A percentile compares a stretch with the other conserved stretches of the same genome.
Conservation (phyloP, 2,113 vertebrate genomes). For the Cichladusa arquata region DNA sequence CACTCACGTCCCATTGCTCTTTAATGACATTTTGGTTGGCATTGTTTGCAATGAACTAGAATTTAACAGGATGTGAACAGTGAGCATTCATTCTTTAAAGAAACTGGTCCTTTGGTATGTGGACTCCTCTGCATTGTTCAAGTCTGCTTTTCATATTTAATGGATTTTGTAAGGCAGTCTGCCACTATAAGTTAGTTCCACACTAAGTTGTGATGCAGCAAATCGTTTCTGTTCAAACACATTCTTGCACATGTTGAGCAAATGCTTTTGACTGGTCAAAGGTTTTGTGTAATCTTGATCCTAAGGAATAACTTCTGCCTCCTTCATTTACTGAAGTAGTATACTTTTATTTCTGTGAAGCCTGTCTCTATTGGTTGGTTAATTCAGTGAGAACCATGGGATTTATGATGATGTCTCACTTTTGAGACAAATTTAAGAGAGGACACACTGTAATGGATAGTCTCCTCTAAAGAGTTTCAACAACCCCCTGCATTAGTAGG, state of each 20-base stretch:
- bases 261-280: background rate
- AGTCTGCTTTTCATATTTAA: background rate
- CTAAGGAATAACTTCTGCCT: background rate
- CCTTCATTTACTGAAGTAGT: background rate
- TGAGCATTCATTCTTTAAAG: background rate
- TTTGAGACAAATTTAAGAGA: background rate
- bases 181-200: background rate
- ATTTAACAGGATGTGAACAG: background rate
- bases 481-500: background rate
- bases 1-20: background rate
- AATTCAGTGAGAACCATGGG: background rate
- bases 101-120: accelerated
- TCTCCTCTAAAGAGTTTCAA: background rate
- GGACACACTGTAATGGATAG: background rate
- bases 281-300: background rate
- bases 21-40: background rate
- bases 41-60: background rate
- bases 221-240: background rate
- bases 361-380: background rate
- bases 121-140: background rate
- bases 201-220: background rate
- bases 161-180: background rate
- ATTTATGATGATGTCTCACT: background rate
- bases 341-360: background rate
- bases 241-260: background rate